These are phyloP conservation scores for Lasius platythorax DNA, from an alignment of 2,888 invertebrate species.

Conservation along the genomic window DNA sequence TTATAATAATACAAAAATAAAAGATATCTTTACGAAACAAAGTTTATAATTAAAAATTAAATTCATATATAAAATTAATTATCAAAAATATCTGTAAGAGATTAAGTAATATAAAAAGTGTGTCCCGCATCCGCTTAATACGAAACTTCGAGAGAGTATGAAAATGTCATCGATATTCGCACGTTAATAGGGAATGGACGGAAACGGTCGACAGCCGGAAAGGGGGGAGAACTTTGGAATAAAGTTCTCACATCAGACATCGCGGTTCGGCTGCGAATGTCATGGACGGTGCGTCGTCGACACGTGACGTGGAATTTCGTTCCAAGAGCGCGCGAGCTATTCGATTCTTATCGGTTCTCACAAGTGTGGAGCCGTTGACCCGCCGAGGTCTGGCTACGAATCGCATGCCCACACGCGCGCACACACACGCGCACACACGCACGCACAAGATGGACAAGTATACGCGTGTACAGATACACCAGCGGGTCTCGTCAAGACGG, in stretches of 20 bases:
- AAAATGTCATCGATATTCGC: neutral
- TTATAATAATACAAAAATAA: neutral
- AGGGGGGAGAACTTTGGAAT: neutral
- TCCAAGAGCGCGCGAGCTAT: conserved; percentile 52
- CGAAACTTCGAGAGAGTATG: neutral
- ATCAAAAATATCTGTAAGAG: neutral
- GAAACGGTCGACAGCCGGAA: neutral
- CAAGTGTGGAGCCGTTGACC: conserved; percentile 68
- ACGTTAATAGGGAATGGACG: neutral
- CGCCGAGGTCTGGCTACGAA: conserved; percentile 46
- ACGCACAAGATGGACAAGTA: conserved; percentile 6
- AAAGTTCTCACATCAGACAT: conserved; percentile 15
- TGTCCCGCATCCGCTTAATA: neutral
- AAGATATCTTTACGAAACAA: neutral
- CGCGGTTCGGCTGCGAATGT: conserved; percentile 56
- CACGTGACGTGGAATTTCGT: conserved; percentile 60
- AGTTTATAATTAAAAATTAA: neutral
- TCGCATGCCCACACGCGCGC: conserved; percentile 29
- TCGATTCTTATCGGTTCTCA: conserved; percentile 74
- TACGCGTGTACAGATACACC: conserved; percentile 23
- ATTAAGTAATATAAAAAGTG: neutral
- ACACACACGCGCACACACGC: neutral
- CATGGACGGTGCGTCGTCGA: conserved; percentile 52
- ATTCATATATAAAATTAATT: neutral
- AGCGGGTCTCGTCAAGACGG: conserved; percentile 33